These are phyloP conservation scores for Conus canariensis DNA, from an alignment of 2,888 invertebrate genomes.

Conservation along the genomic window DNA sequence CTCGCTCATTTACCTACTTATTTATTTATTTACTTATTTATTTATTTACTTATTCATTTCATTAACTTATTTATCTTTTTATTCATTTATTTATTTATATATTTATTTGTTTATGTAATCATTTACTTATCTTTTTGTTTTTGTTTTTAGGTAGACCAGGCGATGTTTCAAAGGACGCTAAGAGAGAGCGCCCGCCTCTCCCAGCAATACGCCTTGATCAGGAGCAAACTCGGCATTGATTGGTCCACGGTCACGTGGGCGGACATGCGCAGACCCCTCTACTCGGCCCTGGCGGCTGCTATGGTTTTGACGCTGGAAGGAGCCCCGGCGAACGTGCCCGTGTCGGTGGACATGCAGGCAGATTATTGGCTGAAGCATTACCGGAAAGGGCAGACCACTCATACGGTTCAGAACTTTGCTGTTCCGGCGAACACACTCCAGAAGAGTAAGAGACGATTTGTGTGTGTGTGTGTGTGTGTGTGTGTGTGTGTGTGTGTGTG, in stretches of 20 bases:
- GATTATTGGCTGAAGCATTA: constrained; percentile 38
- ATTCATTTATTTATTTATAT: too few relatives aligned
- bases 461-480: neutral
- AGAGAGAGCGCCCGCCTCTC: constrained; percentile 36
- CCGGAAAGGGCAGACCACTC: neutral
- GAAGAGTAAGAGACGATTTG: constrained; percentile 7
- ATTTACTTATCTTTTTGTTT: neutral
- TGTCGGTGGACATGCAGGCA: constrained; percentile 10
- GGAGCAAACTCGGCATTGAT: constrained; percentile 57
- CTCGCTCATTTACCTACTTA: too few relatives aligned
- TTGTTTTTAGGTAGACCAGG: constrained; percentile 56
- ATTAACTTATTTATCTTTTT: too few relatives aligned
- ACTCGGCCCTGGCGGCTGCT: constrained; percentile 55
- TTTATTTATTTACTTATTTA: too few relatives aligned
- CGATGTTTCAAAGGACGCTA: constrained; percentile 56
- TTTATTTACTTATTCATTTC: too few relatives aligned
- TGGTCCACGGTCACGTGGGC: constrained; percentile 61
- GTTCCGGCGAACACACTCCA: neutral
- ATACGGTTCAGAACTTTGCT: neutral
- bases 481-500: neutral
- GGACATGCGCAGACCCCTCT: constrained; percentile 65
- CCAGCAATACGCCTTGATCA: constrained; percentile 48
- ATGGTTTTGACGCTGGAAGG: constrained; percentile 33
- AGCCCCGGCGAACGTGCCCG: constrained; percentile 26
- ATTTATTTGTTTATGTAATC: too few relatives aligned